Conservation (phyloP, 1,140 invertebrate genomes). For the Helicoverpa armigera region DNA sequence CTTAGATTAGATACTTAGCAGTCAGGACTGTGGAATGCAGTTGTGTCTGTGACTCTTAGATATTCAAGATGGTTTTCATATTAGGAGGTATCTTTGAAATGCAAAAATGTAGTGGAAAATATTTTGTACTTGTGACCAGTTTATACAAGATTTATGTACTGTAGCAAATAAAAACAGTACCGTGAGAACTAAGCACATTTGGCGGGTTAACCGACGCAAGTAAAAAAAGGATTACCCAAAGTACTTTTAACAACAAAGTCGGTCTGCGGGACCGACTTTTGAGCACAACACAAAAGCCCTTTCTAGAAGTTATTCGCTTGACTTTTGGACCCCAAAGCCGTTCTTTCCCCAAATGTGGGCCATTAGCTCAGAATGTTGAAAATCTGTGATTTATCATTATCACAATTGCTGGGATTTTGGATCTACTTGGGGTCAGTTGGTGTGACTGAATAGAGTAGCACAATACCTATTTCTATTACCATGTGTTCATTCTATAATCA, state of each 20-base stretch:
- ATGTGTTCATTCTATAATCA: too few species aligned
- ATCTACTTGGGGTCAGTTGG: neutral
- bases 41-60: too few species aligned
- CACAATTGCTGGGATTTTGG: conserved; percentile 73
- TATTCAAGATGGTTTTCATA: too few species aligned
- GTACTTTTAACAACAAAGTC: conserved; percentile 15
- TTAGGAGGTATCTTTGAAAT: too few species aligned
- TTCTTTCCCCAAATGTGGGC: conserved; percentile 62
- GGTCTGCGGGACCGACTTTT: neutral
- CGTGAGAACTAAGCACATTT: neutral
- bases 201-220: neutral
- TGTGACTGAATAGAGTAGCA: neutral
- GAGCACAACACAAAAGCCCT: conserved; percentile 4
- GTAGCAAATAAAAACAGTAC: neutral
- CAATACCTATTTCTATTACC: too few species aligned
- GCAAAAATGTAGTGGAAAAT: too few species aligned
- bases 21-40: too few species aligned
- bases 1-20: neutral
- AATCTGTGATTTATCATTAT: conserved; percentile 79
- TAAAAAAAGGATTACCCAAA: conserved; percentile 1
- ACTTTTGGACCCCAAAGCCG: conserved; percentile 59
- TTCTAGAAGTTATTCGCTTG: conserved; percentile 53
- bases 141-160: neutral
- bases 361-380: conserved; percentile 76
- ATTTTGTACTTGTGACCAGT: too few species aligned